Percentiles rank a stretch among this genome's conserved stretches.
phyloP scores from a whole-genome alignment of 92 coral and sea anemone genomes.

The Diadumene lineata region DNA sequence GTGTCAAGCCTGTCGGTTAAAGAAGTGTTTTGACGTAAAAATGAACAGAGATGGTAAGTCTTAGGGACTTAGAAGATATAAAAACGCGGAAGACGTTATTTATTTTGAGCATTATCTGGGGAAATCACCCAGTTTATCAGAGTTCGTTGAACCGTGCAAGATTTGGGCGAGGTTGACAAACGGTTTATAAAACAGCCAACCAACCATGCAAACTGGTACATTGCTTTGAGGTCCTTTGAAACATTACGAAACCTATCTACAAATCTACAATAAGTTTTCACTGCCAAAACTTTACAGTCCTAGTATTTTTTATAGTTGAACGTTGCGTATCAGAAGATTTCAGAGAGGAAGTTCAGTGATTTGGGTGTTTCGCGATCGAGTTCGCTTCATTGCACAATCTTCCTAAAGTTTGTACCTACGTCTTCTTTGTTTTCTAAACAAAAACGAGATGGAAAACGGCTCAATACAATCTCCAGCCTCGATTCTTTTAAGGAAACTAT shows the following conservation, averaged over 20 bases:
- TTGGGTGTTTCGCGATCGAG: constrained; percentile 12
- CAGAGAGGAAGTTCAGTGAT: not conserved
- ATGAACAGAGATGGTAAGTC: constrained; percentile 97
- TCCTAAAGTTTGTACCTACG: not conserved
- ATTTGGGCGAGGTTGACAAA: constrained; percentile 27
- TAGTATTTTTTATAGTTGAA: not conserved
- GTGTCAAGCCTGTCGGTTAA: constrained; percentile 96
- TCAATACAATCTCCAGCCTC: not conserved
- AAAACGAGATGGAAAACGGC: not conserved
- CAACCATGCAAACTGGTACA: constrained; percentile 32
- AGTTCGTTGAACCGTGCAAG: constrained; percentile 13
- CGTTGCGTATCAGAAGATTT: not conserved
- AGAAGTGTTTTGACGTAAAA: constrained; percentile 86
- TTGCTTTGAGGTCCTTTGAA: not conserved
- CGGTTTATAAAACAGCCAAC: constrained; percentile 21
- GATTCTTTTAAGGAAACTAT: not conserved
- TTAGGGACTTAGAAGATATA: not conserved
- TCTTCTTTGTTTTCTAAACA: constrained; percentile 4
- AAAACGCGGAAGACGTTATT: not conserved
- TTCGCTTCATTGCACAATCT: constrained; percentile 17
- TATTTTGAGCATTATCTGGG: not conserved
- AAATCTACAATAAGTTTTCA: not conserved
- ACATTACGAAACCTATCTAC: not conserved
- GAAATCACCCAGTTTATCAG: not conserved
- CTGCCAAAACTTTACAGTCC: not conserved